These are phyloP conservation scores for Penelope pileata DNA, from an alignment of 2,113 vertebrate genomes.

Conservation along the genomic window DNA sequence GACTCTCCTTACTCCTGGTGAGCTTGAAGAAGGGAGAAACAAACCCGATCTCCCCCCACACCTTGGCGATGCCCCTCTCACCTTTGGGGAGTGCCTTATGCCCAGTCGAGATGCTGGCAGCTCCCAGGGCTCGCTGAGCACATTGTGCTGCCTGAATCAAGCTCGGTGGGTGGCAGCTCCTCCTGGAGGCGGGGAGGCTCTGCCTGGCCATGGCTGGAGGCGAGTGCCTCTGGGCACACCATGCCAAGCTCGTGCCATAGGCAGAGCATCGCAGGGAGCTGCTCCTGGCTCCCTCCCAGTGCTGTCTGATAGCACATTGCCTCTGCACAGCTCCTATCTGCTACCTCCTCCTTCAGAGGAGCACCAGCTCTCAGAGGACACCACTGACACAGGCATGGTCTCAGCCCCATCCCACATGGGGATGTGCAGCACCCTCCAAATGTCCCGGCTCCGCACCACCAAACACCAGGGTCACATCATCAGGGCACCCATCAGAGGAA, in stretches of 20 bases:
- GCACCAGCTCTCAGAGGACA: neutral
- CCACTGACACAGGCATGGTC: neutral
- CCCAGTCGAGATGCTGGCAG: rapidly evolving
- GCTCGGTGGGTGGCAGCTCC: neutral
- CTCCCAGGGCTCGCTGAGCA: neutral
- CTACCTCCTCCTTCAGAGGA: neutral
- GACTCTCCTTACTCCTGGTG: neutral
- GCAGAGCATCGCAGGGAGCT: neutral
- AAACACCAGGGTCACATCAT: neutral
- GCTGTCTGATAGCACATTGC: neutral
- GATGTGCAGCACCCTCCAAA: rapidly evolving
- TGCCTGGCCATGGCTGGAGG: neutral
- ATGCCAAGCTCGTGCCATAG: constrained; percentile 38
- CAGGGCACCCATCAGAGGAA: neutral
- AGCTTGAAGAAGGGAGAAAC: neutral
- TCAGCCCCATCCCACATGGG: rapidly evolving
- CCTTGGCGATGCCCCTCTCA: rapidly evolving
- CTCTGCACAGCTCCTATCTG: neutral
- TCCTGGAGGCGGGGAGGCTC: neutral
- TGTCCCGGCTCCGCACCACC: neutral
- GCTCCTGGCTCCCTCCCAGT: neutral
- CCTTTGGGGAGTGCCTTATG: neutral
- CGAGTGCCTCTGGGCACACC: neutral
- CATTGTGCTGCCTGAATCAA: neutral
- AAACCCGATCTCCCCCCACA: rapidly evolving